These are phyloP conservation scores for Mus musculus DNA, from an alignment of 2,113 vertebrate species.

Conservation along the genomic window DNA sequence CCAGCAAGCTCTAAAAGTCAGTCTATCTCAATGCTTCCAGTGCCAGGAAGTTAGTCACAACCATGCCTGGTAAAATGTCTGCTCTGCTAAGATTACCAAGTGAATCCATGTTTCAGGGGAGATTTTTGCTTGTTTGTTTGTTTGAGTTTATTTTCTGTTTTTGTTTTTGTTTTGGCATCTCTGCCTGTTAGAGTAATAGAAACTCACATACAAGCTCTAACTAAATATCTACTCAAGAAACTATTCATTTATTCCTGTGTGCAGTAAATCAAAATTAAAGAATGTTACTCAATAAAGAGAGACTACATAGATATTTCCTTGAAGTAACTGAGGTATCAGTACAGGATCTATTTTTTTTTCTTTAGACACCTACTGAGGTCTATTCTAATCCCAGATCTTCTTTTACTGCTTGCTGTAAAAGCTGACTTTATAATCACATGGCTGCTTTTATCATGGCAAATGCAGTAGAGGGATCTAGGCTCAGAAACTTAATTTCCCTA, in stretches of 20 bases:
- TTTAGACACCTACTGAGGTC: slow-evolving; percentile 11
- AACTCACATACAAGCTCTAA: neutral
- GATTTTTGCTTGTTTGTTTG: slow-evolving; percentile 4
- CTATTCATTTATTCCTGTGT: neutral
- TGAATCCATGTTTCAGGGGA: neutral
- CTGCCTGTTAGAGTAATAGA: neutral
- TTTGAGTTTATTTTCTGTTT: neutral
- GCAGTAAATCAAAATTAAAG: neutral
- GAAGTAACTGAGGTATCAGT: neutral
- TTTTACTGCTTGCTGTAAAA: slow-evolving; percentile 50
- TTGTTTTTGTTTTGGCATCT: slow-evolving; percentile 36
- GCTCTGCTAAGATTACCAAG: neutral
- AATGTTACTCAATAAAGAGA: slow-evolving; percentile 17
- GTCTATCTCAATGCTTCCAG: neutral
- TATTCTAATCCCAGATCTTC: neutral
- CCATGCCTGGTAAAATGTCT: neutral
- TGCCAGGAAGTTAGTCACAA: neutral
- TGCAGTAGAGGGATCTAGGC: slow-evolving; percentile 15
- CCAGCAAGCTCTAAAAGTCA: neutral
- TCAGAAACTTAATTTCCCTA: slow-evolving; percentile 45
- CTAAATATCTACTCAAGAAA: slow-evolving; percentile 8
- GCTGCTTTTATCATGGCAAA: slow-evolving; percentile 59
- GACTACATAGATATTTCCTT: neutral
- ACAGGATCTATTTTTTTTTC: neutral
- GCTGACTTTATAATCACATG: neutral